These are phyloP conservation scores for Rhinolophus ferrumequinum DNA, from an alignment of 2,113 vertebrate species.

Conservation along the genomic window DNA sequence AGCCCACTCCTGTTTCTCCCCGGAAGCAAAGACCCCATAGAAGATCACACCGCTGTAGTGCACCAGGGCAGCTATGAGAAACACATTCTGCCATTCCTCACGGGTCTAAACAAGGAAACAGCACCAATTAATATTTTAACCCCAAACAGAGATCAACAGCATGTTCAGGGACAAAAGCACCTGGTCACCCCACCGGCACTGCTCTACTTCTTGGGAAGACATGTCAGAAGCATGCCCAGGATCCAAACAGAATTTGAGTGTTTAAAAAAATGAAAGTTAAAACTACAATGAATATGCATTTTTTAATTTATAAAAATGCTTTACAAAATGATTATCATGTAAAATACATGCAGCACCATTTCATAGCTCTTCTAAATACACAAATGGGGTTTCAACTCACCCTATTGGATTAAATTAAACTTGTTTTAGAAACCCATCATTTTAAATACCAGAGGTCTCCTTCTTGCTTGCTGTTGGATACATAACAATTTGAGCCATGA, in stretches of 20 bases:
- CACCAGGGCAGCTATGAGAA: slow-evolving; percentile 95
- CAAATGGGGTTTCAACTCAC: background rate
- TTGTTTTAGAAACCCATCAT: background rate
- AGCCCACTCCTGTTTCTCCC: slow-evolving; percentile 98
- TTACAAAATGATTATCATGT: background rate
- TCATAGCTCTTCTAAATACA: background rate
- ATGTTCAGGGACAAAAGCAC: background rate
- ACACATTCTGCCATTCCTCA: slow-evolving; percentile 98
- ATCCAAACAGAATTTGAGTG: background rate
- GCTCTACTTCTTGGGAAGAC: background rate
- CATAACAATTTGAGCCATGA: background rate
- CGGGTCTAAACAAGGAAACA: slow-evolving; percentile 89
- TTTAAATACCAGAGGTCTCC: background rate
- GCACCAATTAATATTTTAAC: slow-evolving; percentile 22
- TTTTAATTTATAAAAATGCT: slow-evolving; percentile 3
- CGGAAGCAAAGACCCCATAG: slow-evolving; percentile 97
- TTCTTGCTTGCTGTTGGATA: background rate
- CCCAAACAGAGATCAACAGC: background rate
- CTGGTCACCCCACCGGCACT: background rate
- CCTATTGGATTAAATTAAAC: background rate
- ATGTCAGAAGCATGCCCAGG: background rate
- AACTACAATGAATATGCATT: background rate
- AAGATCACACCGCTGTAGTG: slow-evolving; percentile 98
- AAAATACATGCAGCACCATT: background rate
- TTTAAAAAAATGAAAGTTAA: slow-evolving; percentile 18